phyloP scores from a whole-genome alignment of 2,797 vertebrate genomes.

The Eulemur rubriventer region DNA sequence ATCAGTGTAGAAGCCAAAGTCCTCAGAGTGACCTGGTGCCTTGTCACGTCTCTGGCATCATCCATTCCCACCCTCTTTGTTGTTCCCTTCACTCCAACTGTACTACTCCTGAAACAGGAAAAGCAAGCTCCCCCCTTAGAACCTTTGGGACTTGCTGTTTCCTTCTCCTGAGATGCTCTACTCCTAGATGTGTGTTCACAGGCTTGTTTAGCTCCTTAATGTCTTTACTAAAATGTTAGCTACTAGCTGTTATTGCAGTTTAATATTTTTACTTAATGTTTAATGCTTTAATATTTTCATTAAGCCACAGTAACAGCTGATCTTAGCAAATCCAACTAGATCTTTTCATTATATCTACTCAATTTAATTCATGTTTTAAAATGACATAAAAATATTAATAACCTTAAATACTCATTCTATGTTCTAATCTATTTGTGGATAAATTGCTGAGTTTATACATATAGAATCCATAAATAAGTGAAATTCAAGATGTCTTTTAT shows the following conservation, averaged over 20 bases:
- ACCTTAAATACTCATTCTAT: neutral
- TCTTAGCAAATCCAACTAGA: neutral
- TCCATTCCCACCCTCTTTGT: neutral
- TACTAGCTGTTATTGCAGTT: neutral
- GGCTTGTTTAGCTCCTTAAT: neutral
- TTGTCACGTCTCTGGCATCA: neutral
- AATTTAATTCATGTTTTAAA: neutral
- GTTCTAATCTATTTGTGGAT: neutral
- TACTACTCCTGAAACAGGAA: neutral
- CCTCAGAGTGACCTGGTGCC: neutral
- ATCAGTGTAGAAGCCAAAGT: neutral
- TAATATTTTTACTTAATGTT: neutral
- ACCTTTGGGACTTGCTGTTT: neutral
- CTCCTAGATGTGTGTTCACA: neutral
- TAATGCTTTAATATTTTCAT: neutral
- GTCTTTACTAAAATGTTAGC: neutral
- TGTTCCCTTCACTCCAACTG: rapidly evolving
- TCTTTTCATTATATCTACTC: neutral
- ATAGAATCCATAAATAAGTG: neutral
- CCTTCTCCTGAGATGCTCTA: neutral
- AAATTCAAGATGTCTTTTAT: neutral
- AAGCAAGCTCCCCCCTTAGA: neutral
- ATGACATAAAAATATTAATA: neutral
- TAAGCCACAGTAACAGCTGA: neutral
- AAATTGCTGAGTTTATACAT: neutral